These are phyloP conservation scores for Yponomeuta evonymella DNA, from an alignment of 2,888 invertebrate species.

Conservation along the genomic window DNA sequence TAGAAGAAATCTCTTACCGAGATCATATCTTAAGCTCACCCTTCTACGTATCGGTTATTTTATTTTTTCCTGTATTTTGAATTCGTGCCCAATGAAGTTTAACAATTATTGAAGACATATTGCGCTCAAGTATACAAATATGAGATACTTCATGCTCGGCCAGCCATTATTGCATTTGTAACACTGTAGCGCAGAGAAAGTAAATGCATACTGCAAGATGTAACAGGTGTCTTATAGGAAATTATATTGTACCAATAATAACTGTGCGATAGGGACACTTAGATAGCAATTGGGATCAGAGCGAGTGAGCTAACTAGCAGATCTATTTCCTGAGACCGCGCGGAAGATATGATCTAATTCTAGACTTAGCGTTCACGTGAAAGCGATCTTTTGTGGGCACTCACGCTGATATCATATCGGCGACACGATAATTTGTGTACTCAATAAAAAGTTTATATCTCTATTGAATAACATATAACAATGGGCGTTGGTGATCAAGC, in stretches of 20 bases:
- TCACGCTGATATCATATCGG: conserved; percentile 21
- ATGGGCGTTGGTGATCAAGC: background rate
- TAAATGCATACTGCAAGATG: conserved; percentile 8
- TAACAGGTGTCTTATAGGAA: conserved; percentile 24
- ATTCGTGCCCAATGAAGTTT: no score
- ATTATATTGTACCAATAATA: conserved; percentile 23
- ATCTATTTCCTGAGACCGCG: conserved; percentile 40
- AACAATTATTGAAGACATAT: background rate
- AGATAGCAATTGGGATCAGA: conserved; percentile 27
- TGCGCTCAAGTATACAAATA: background rate
- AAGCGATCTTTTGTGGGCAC: conserved; percentile 34
- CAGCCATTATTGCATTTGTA: background rate
- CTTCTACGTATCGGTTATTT: no score
- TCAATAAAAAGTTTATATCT: conserved; percentile 8
- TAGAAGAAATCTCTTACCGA: no score
- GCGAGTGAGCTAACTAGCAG: conserved; percentile 33
- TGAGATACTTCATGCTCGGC: background rate
- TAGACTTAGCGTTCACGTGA: conserved; percentile 44
- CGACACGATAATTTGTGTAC: conserved; percentile 30
- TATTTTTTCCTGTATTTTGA: no score
- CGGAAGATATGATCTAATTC: conserved; percentile 53
- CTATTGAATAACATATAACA: conserved; percentile 9
- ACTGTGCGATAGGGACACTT: conserved; percentile 29
- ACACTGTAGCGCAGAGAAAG: conserved; percentile 12
- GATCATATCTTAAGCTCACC: no score